phyloP scores from a whole-genome alignment of 1,140 invertebrate genomes.

The Plectrocnemia conspersa region DNA sequence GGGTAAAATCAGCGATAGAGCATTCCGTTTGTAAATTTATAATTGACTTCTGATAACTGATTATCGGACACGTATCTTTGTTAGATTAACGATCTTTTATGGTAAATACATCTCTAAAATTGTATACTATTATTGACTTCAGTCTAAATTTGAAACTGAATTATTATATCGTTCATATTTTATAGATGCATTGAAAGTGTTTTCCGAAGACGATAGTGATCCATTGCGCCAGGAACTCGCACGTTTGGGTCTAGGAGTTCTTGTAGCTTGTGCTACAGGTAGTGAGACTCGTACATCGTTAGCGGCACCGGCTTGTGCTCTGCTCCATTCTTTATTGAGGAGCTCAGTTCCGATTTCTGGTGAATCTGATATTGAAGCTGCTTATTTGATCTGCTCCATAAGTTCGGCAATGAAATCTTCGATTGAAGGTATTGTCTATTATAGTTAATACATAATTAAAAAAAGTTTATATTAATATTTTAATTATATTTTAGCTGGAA shows the following conservation, averaged over 20 bases:
- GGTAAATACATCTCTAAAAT: no score
- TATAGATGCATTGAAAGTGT: constrained; percentile 31
- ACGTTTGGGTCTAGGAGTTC: constrained; percentile 26
- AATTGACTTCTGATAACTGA: no score
- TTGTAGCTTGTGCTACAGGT: constrained; percentile 25
- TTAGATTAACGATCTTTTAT: no score
- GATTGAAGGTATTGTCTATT: constrained; percentile 20
- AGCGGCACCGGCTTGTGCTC: constrained; percentile 28
- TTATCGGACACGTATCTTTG: no score
- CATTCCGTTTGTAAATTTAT: no score
- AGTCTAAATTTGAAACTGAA: no score
- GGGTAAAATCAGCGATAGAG: no score
- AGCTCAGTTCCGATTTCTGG: constrained; percentile 17
- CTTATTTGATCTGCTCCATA: constrained; percentile 29
- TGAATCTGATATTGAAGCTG: constrained; percentile 24
- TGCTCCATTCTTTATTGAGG: constrained; percentile 28
- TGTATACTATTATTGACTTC: no score
- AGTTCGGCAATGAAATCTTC: constrained; percentile 28
- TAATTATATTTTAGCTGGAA: constrained; percentile 41
- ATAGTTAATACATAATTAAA: background rate
- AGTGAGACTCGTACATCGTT: constrained; percentile 11
- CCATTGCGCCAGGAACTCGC: constrained; percentile 21
- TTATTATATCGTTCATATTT: no score
- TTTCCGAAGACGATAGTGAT: constrained; percentile 26
- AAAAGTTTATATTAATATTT: background rate